Conservation (phyloP, 2,888 invertebrate genomes). For the Urechis unicinctus region DNA sequence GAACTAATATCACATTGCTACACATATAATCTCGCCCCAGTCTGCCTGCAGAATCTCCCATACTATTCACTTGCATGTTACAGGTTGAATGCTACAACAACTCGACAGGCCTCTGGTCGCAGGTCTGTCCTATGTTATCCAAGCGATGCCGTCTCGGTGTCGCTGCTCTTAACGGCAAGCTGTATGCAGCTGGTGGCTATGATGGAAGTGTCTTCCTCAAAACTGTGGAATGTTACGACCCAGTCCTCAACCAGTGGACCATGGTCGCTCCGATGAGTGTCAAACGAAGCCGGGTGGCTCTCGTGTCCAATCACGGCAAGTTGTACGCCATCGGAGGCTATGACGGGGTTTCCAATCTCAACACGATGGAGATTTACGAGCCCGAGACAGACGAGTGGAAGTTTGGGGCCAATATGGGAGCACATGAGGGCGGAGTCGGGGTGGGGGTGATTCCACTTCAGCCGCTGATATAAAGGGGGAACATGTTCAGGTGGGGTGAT, state of each 20-base stretch:
- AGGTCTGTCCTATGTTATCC: conserved; percentile 72
- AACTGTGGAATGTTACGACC: conserved; percentile 76
- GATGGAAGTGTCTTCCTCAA: conserved; percentile 77
- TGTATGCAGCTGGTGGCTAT: conserved; percentile 66
- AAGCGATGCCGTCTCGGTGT: conserved; percentile 78
- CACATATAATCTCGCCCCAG: too few relatives aligned
- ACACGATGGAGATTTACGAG: conserved; percentile 79
- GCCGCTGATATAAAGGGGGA: too few relatives aligned
- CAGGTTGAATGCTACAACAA: conserved; percentile 74
- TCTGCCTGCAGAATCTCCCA: too few relatives aligned
- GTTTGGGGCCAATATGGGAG: conserved; percentile 67
- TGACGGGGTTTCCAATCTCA: conserved; percentile 74
- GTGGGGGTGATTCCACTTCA: conserved; percentile 68
- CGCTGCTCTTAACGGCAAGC: conserved; percentile 70
- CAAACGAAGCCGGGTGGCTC: conserved; percentile 72
- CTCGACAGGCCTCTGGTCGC: conserved; percentile 65
- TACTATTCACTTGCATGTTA: too few relatives aligned
- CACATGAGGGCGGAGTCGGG: conserved; percentile 85
- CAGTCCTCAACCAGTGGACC: conserved; percentile 69
- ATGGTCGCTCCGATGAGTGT: conserved; percentile 74
- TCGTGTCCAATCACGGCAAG: conserved; percentile 77
- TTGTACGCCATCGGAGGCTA: conserved; percentile 64
- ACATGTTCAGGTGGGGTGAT: too few relatives aligned
- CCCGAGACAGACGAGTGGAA: conserved; percentile 52
- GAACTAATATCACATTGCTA: too few relatives aligned